Base-by-base conservation (phyloP, 2,888 invertebrate genomes). In the Drosophila vallismaia region DNA sequence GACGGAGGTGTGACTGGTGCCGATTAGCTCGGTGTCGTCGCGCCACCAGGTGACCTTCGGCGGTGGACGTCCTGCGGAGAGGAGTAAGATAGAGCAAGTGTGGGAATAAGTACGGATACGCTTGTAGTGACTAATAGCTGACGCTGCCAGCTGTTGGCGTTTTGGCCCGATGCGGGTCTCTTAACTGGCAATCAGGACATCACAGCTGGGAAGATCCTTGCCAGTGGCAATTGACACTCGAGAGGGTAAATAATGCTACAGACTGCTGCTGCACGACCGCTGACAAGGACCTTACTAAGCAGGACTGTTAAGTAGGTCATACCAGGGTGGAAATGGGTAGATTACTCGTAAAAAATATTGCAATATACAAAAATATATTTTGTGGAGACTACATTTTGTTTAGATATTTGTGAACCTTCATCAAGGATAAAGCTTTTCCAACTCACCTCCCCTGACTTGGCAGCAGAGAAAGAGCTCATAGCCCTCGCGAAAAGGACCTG, bases 401-500 rank as follows among this genome's bases (percentile, higher is more conserved):
- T 19, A 19, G 19, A 2, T 19, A 19, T 19, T 19, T 19, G 19
- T 19, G 19, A 19, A 19, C 19, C 19, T 14, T 14, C 14, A 1
- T 14, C 19, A 19, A 19, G 19, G 19, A 19, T 19, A 2, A 19
- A 19, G 19, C 28, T 4, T 19, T 14, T 19, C 0, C 64, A 9
- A 89, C 93, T 94, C 93, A 97, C 97, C 97, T 92, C 97, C 97
- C 81, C 94, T 93, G 64, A 97, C 97, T 92, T 96, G 95, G 92
- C 97, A 97, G 71, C 95, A 95, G 63, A 97, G 93, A 79, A 95
- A 94, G 64, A 97, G 93, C 89, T 95, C 95, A 88, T 96, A 95
- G 55, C 96, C 97, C 92, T 97, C 97, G 81, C 96, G 93, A 90
- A 97, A 97, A 10, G 97, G 97, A 55, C 97, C 97, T 28, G 96